Evolutionary conservation across 2,888 invertebrate species (phyloP).

Genomic region (Conomelus anceps): DNA sequence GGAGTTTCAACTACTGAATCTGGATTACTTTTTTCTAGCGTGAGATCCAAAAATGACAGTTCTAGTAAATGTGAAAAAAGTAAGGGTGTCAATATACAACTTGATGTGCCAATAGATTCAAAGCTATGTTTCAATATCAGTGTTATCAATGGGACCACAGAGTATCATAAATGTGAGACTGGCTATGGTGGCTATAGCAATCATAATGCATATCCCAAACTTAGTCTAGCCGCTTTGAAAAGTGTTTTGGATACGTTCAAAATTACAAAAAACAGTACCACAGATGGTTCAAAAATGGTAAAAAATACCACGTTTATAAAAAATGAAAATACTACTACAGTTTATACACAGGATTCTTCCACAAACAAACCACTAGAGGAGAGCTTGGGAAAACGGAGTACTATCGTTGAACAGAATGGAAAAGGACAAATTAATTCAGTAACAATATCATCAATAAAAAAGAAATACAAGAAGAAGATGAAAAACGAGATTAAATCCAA

Average conservation of each 20-base stretch:
- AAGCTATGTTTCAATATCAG: background rate
- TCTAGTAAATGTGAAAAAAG: no score
- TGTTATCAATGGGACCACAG: background rate
- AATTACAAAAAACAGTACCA: background rate
- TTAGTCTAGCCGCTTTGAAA: background rate
- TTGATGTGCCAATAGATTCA: background rate
- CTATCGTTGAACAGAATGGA: no score
- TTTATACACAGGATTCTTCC: background rate
- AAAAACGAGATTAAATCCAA: background rate
- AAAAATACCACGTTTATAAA: background rate
- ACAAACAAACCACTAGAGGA: background rate
- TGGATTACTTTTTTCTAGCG: background rate
- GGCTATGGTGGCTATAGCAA: background rate
- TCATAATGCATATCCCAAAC: background rate
- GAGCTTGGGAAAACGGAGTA: background rate
- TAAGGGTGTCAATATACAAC: background rate
- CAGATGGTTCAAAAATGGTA: background rate
- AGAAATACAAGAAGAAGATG: background rate
- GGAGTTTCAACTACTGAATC: no score
- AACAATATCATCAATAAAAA: background rate
- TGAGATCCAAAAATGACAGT: background rate
- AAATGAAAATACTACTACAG: background rate
- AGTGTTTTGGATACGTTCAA: background rate
- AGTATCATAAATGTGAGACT: background rate
- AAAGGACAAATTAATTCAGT: background rate